These are phyloP conservation scores for Tachina grossa DNA, from an alignment of 2,888 invertebrate genomes.

Conservation along the genomic window DNA sequence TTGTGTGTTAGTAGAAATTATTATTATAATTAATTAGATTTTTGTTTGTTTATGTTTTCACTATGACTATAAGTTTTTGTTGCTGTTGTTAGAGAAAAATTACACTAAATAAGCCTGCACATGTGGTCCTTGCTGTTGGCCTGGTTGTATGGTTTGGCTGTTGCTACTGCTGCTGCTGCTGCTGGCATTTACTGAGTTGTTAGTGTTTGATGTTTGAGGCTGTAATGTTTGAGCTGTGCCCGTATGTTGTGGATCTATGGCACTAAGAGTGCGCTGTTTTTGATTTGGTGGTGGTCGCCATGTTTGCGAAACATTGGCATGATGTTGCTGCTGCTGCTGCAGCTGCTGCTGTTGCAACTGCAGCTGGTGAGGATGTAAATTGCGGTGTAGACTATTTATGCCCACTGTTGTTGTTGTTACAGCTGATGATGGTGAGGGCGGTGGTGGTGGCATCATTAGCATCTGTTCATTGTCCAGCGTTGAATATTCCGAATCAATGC, in stretches of 20 bases:
- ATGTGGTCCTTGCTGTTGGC: constrained; percentile 82
- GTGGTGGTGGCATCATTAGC: constrained; percentile 81
- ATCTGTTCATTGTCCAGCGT: constrained; percentile 83
- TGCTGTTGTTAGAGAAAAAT: constrained; percentile 60
- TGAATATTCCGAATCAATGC: constrained; percentile 92
- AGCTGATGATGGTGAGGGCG: constrained; percentile 72
- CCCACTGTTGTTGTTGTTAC: constrained; percentile 68
- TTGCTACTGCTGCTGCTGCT: constrained; percentile 74
- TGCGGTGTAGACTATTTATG: constrained; percentile 74
- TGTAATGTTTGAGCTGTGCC: constrained; percentile 63
- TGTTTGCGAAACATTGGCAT: constrained; percentile 80
- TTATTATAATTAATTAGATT: constrained; percentile 28
- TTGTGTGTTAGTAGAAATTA: constrained; percentile 62
- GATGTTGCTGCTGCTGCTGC: constrained; percentile 72
- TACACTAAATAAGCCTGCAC: constrained; percentile 83
- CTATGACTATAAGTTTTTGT: constrained; percentile 67
- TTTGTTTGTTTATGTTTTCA: constrained; percentile 53
- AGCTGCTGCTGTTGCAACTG: constrained; percentile 70
- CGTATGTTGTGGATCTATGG: constrained; percentile 66
- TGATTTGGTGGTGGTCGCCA: constrained; percentile 83
- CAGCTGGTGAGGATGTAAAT: constrained; percentile 73
- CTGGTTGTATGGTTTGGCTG: constrained; percentile 74
- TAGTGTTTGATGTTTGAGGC: constrained; percentile 69
- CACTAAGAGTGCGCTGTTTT: constrained; percentile 59
- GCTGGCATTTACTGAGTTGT: constrained; percentile 72